These are phyloP conservation scores for Drosophila pandora DNA, from an alignment of 1,140 invertebrate genomes.

Conservation along the genomic window DNA sequence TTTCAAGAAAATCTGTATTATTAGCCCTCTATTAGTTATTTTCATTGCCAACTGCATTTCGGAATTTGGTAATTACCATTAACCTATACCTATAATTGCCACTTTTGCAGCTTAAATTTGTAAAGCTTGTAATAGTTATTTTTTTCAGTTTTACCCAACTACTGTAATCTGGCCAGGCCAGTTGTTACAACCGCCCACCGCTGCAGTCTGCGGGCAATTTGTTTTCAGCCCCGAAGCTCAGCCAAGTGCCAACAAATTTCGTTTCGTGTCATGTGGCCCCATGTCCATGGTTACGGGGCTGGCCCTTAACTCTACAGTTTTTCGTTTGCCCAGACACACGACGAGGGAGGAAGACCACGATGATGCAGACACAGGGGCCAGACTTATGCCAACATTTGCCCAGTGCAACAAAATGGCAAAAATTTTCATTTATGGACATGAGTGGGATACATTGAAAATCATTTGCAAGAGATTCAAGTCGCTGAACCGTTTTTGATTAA, in stretches of 20 bases:
- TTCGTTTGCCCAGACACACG: slow-evolving; percentile 26
- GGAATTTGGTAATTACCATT: not conserved
- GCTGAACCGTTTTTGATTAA: slow-evolving; percentile 57
- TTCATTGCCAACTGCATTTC: not conserved
- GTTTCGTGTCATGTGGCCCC: slow-evolving; percentile 30
- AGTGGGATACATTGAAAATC: slow-evolving; percentile 20
- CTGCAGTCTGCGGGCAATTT: slow-evolving; percentile 48
- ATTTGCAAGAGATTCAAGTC: slow-evolving; percentile 34
- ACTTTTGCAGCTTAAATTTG: slow-evolving; percentile 15
- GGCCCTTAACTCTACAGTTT: slow-evolving; percentile 40
- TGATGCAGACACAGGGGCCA: slow-evolving; percentile 7
- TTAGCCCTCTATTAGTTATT: not conserved
- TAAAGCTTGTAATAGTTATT: not conserved
- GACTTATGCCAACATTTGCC: slow-evolving; percentile 44
- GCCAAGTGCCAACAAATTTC: slow-evolving; percentile 64
- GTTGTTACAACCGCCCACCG: slow-evolving; percentile 24
- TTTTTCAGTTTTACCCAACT: slow-evolving; percentile 9
- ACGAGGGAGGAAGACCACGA: not conserved
- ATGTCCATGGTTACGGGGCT: slow-evolving; percentile 26
- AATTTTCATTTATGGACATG: slow-evolving; percentile 52
- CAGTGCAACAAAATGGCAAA: slow-evolving; percentile 28
- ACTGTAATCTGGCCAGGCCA: slow-evolving; percentile 13
- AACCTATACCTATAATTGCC: not conserved
- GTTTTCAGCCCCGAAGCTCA: slow-evolving; percentile 40
- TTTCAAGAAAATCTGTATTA: too few species aligned